Percentiles rank a stretch among this genome's conserved stretches.
Evolutionary conservation across 2,888 invertebrate species (phyloP).

Genomic region (Leucophenga montana): DNA sequence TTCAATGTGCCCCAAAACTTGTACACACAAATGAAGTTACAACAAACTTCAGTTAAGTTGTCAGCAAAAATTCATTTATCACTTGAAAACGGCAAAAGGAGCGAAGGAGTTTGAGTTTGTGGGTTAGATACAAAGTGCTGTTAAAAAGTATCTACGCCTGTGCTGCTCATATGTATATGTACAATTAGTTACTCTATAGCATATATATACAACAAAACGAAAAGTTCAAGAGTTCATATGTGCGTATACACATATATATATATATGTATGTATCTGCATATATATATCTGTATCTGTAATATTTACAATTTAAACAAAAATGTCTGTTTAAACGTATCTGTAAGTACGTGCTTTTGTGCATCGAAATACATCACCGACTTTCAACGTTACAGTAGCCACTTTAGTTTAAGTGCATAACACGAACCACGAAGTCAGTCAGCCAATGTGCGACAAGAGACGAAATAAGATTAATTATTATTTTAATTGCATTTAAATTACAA

Average conservation of each 20-base stretch:
- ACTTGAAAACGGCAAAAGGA: slow-evolving; percentile 17
- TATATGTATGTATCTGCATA: not conserved
- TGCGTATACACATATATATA: slow-evolving; percentile 22
- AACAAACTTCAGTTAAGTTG: slow-evolving; percentile 34
- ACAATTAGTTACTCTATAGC: slow-evolving; percentile 1
- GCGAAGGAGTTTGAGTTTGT: not conserved
- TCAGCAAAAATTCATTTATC: slow-evolving; percentile 40
- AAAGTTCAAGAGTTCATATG: not conserved
- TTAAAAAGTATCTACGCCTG: not conserved
- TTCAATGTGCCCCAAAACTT: slow-evolving; percentile 4
- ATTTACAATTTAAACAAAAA: slow-evolving; percentile 10
- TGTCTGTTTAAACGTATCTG: not conserved
- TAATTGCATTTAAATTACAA: slow-evolving; percentile 66
- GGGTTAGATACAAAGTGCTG: not conserved
- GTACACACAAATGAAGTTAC: slow-evolving; percentile 28
- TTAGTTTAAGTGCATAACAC: slow-evolving; percentile 2
- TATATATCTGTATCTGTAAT: not conserved
- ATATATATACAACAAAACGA: not conserved
- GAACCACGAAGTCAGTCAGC: no score
- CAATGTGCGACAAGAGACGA: not conserved
- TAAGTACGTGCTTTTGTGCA: not conserved
- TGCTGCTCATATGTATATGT: not conserved
- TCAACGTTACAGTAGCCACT: not conserved
- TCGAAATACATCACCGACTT: no score
- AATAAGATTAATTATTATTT: slow-evolving; percentile 65